Base-by-base conservation (phyloP, 1,140 invertebrate species). In the Tetramorium simillimum region DNA sequence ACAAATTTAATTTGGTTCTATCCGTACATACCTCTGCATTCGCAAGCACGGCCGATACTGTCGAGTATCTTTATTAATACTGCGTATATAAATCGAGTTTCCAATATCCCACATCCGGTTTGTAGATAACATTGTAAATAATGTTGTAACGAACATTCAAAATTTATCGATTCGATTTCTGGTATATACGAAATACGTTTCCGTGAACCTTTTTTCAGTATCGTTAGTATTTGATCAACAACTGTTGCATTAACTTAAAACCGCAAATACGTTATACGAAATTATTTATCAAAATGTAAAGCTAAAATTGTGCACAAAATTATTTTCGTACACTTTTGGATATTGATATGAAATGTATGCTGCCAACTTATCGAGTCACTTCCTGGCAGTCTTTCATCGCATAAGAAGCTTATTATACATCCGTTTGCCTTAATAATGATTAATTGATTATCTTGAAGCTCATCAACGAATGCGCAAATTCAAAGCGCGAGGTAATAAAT, bases 31-130 rank as follows among this genome's bases (percentile, higher is more conserved):
- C n/a, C 3, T 58, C n/a, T 40, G 62, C 14, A n/a, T 53, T 51
- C 9, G n/a, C 46, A 37, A 21, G 18, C 24, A 56, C 18, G 2
- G 5, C 14, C n/a, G 37, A 72, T 82, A 43, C 51, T 58, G 75
- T 84, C 24, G 69, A 62, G 24, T 62, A 75, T 84, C 56, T 60
- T 84, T 84, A 84, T 73, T 84, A 84, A 84, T 84, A 84, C 40
- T 28, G 24, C 24, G n/a, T 24, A 46, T 75, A 28, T 75, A 60
- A 73, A 84, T 49, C 69, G 53, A 33, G 40, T 73, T 60, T 82
- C 46, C 67, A 21, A 84, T 84, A 75, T 75, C 16, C 62, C 62
- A 80, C 62, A 78, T 65, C 40, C 53, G 40, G 40, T 28, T 24
- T 12, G 51, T n/a, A 43, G 67, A 60, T 73, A 60, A 60, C 21